Base-by-base conservation (phyloP, 2,888 invertebrate species). In the Hybos culiciformis region DNA sequence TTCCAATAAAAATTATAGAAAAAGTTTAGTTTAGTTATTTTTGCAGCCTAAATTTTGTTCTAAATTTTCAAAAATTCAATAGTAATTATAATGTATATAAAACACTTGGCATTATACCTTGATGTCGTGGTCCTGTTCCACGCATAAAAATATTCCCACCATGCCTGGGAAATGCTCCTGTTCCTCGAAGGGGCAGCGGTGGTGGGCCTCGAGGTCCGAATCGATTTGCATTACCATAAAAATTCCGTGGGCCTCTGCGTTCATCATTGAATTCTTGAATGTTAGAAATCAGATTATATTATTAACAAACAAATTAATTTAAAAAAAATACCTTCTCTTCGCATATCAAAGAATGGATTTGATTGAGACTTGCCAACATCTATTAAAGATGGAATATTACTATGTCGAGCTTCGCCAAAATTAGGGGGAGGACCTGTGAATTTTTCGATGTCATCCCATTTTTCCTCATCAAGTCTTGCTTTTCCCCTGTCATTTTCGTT, bases 401-500 rank as follows among this genome's bases (percentile, higher is more conserved):
- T 23, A 3, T 39, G 42, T 14, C 31, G 36, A 14, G 44, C 37
- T 11, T 44, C 29, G n/a, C 39, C 32, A 7, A 45, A 39, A 33
- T 41, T 43, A 20, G 45, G 46, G 32, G 45, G 46, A n/a, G 42
- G 39, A 24, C 29, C 44, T 17, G 26, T 37, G 43, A 50, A 29
- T n/a, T 29, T n/a, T n/a, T n/a, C n/a, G n/a, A n/a, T n/a, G n/a
- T n/a, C n/a, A 55, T 36, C 37, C 47, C 32, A 48, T 50, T 34
- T 4, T 54, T 39, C 11, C 40, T 39, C n/a, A 47, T n/a, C n/a
- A n/a, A n/a, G n/a, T n/a, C n/a, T n/a, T n/a, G n/a, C n/a, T n/a
- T n/a, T 39, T 12, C 19, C 45, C 17, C 44, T 49, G 17, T 50
- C 52, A 47, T 54, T 54, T 41, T 59, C 57, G 20, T 52, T 53